Evolutionary conservation across 2,888 invertebrate genomes (phyloP).

Genomic region (Leptura quadrifasciata): DNA sequence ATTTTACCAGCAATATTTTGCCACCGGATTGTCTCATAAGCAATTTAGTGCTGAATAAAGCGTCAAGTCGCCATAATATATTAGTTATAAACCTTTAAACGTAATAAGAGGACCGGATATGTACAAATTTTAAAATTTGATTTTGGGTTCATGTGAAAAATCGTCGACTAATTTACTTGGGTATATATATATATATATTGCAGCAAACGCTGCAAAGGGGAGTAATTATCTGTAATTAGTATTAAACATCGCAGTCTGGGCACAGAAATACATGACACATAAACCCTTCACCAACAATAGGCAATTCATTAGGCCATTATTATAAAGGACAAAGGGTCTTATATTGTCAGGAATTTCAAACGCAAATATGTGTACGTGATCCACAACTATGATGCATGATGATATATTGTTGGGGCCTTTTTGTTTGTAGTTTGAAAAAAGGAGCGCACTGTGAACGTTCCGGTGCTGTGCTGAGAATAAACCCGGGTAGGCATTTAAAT

Average conservation of each 20-base stretch:
- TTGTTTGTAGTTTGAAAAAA: conserved; percentile 2
- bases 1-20: too few species aligned
- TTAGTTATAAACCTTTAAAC: too few species aligned
- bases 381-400: conserved; percentile 28
- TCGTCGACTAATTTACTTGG: too few species aligned
- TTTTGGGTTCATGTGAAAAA: too few species aligned
- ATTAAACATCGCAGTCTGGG: conserved; percentile 21
- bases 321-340: conserved; percentile 42
- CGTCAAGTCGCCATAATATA: too few species aligned
- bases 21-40: too few species aligned
- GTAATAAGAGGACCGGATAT: too few species aligned
- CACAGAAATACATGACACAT: conserved; percentile 16
- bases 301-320: conserved; percentile 39
- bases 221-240: conserved; percentile 35
- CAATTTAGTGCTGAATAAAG: too few species aligned
- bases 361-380: conserved; percentile 39
- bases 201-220: background rate
- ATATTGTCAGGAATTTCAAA: conserved; percentile 36
- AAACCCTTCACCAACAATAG: conserved; percentile 36
- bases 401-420: conserved; percentile 25
- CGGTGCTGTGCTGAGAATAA: background rate
- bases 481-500: background rate
- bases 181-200: too few species aligned
- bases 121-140: too few species aligned
- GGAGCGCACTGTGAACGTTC: conserved; percentile 4